Evolutionary conservation across 2,888 invertebrate genomes (phyloP), one percentile per base, ranked within the genome.

Genomic region (Brachylomia viminalis): DNA sequence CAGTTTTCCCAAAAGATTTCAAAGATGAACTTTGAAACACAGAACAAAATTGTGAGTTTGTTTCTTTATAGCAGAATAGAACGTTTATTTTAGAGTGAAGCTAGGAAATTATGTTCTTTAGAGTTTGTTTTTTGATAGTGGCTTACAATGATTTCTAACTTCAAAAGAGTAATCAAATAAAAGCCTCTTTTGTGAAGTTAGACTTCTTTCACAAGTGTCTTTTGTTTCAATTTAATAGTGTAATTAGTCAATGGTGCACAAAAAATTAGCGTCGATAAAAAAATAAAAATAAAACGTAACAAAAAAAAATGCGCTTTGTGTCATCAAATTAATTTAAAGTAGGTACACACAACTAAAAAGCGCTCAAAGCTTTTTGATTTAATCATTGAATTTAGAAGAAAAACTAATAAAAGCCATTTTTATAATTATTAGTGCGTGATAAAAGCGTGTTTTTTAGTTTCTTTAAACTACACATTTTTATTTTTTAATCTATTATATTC

Each of bases 1-100:
- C 82, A 82, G 81, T 84, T 86, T 82, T 85, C 86, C 82, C 87
- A 82, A 84, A 86, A 86, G 86, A 89, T 84, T 88, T 85, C 72
- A 68, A 81, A 84, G 75, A 77, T 86, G 75, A 80, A 86, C 80
- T 87, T 87, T 77, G 75, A 73, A 78, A 74, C 65, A 75, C 65
- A 72, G 74, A 82, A 80, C 81, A 72, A 86, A 71, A 85, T 58
- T 58, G 71, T 42, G 30, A 80, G 84, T 74, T 79, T 75, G 38
- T 74, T 76, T 66, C 71, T 82, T 80, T 80, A 61, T 67, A 68
- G 65, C 23, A 47, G 45, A 72, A 67, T 66, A 58, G 15, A 74
- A 59, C 47, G 69, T 68, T 73, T 74, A 58, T 45, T 74, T 72
- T 64, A 49, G 13, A 30, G 42, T 52, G 17, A 17, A 72, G 62